Evolutionary conservation across 1,140 invertebrate genomes (phyloP).

Genomic region (Drosophila tropicalis): DNA sequence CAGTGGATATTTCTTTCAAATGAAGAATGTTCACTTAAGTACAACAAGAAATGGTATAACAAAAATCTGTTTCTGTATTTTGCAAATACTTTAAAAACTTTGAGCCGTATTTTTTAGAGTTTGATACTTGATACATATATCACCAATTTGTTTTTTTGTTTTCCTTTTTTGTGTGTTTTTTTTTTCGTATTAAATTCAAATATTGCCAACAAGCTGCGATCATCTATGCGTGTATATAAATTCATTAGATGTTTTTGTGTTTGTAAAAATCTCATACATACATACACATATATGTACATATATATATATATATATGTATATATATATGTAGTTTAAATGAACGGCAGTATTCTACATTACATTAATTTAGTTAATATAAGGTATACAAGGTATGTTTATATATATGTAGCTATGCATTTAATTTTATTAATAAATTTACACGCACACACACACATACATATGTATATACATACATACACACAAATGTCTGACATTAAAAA

Average conservation of each 20-base stretch:
- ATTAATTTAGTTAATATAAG: constrained; percentile 3
- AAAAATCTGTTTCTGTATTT: neutral
- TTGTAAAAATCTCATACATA: constrained; percentile 15
- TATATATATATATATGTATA: too few species aligned
- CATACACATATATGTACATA: neutral
- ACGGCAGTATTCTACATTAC: constrained; percentile 18
- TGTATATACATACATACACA: neutral
- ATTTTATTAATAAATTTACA: constrained; percentile 10
- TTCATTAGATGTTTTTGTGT: neutral
- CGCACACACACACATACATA: too few species aligned
- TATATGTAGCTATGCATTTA: neutral
- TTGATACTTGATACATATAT: constrained; percentile 6
- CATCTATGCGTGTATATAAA: constrained; percentile 5
- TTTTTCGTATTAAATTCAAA: constrained; percentile 2
- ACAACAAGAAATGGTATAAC: neutral
- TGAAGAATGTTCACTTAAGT: neutral
- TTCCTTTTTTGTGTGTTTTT: neutral
- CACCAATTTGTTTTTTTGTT: neutral
- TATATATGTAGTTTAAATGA: neutral
- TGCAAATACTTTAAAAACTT: neutral
- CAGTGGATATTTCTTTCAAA: neutral
- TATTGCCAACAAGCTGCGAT: neutral
- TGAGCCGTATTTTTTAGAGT: neutral
- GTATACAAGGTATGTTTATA: constrained; percentile 4
- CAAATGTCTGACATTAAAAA: constrained; percentile 7